Base-by-base conservation (phyloP, 2,113 vertebrate species). In the Charina bottae region DNA sequence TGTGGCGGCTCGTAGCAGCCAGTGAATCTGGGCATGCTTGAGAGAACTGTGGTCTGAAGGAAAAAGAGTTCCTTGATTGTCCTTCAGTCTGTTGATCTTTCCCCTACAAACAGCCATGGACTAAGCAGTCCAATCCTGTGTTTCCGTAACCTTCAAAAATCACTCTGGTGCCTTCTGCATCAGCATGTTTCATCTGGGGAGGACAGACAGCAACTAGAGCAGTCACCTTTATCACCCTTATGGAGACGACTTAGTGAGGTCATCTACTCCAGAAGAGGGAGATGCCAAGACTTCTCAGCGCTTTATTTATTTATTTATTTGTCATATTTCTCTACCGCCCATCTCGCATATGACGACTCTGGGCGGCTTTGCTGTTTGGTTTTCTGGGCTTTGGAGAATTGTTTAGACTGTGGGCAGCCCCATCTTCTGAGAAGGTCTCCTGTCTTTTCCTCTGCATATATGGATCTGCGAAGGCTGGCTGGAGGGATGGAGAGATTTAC, bases 331-430 rank as follows among this genome's bases (percentile, higher is more conserved):
- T n/a, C n/a, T n/a, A n/a, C n/a, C n/a, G n/a, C n/a, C n/a, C n/a
- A n/a, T n/a, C n/a, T n/a, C n/a, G n/a, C n/a, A n/a, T n/a, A n/a
- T n/a, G n/a, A n/a, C n/a, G n/a, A n/a, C n/a, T n/a, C n/a, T n/a
- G n/a, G n/a, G n/a, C n/a, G n/a, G n/a, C n/a, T n/a, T 88, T 23
- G 42, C 59, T 0, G 23, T 64, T 54, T 68, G 28, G 60, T 53
- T 58, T 49, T 85, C 42, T 88, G 68, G 68, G 37, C 10, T 24
- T 11, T 64, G 21, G 42, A 58, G 87, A 78, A 83, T 93, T 93
- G 87, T 91, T 93, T 93, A 91, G 54, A 46, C 90, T 93, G 89
- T 83, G 11, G 83, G 53, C 53, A 90, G 62, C 28, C 33, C 46
- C 17, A 59, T 83, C 64, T 24, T 59, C 13, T 56, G 9, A 54